phyloP scores from a whole-genome alignment of 2,888 invertebrate species.

The Merodon equestris region DNA sequence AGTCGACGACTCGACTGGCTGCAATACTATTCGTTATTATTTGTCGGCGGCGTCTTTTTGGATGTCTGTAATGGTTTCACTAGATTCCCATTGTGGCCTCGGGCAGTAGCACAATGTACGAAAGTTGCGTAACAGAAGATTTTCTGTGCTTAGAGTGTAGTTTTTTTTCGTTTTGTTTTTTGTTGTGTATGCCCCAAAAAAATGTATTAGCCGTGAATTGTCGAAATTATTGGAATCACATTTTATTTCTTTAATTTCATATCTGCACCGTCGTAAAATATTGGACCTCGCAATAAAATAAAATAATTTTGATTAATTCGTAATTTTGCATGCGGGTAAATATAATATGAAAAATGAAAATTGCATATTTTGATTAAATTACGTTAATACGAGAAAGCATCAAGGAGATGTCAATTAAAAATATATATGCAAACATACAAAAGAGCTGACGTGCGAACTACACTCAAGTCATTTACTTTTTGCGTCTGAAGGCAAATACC shows the following conservation, averaged over 20 bases:
- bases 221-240: constrained; percentile 55
- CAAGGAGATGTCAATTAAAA: constrained; percentile 25
- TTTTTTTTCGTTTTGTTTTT: constrained; percentile 39
- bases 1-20: constrained; percentile 15
- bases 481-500: background rate
- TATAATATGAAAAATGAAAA: too few relatives aligned
- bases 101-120: constrained; percentile 60
- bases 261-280: too few relatives aligned
- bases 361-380: constrained; percentile 28
- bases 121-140: constrained; percentile 63
- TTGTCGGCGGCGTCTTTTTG: constrained; percentile 57
- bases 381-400: constrained; percentile 26
- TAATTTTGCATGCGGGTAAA: constrained; percentile 6
- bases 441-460: constrained; percentile 57
- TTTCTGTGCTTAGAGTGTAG: constrained; percentile 61
- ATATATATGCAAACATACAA: constrained; percentile 17
- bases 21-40: constrained; percentile 54
- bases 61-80: constrained; percentile 63
- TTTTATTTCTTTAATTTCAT: constrained; percentile 9
- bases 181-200: constrained; percentile 32
- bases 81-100: constrained; percentile 63
- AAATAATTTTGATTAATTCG: constrained; percentile 48
- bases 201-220: constrained; percentile 62
- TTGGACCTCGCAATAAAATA: too few relatives aligned
- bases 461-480: constrained; percentile 11